Percentiles rank a stretch among this genome's conserved stretches.
Evolutionary conservation across 2,113 vertebrate genomes (phyloP).

Genomic region (Trichomycterus rosablanca): DNA sequence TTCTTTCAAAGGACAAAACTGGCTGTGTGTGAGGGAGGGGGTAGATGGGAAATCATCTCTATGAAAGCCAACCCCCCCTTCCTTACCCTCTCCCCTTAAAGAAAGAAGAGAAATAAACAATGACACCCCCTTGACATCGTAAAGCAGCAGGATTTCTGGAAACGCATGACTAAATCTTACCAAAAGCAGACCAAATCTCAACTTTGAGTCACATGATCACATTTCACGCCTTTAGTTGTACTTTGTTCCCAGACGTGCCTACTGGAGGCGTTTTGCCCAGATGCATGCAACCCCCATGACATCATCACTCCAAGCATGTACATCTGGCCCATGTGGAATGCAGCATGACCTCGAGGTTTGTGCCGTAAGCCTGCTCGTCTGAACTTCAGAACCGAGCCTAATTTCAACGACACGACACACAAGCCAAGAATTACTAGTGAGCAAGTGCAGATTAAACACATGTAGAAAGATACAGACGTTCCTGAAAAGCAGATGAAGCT

Average conservation of each 20-base stretch:
- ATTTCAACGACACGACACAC: neutral
- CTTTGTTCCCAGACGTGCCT: slow-evolving; percentile 53
- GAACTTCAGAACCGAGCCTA: neutral
- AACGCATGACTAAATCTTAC: slow-evolving; percentile 18
- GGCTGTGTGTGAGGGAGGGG: too few relatives aligned
- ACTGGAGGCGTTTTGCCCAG: slow-evolving; percentile 50
- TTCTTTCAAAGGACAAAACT: too few relatives aligned
- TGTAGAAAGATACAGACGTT: slow-evolving; percentile 15
- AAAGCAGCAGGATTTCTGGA: slow-evolving; percentile 19
- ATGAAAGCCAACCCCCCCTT: too few relatives aligned
- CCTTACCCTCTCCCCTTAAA: too few relatives aligned
- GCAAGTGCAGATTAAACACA: neutral
- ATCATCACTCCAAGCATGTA: slow-evolving; percentile 53
- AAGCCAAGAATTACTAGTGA: neutral
- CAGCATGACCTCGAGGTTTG: slow-evolving; percentile 53
- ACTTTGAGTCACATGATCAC: neutral
- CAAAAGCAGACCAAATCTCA: slow-evolving; percentile 11
- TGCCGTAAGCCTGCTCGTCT: neutral
- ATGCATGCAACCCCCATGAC: slow-evolving; percentile 57
- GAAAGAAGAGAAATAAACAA: too few relatives aligned
- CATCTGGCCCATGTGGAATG: slow-evolving; percentile 39
- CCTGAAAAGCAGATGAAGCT: slow-evolving; percentile 40
- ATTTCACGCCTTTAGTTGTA: slow-evolving; percentile 38
- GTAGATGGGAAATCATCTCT: too few relatives aligned
- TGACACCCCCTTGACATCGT: slow-evolving; percentile 13